Percentiles rank a stretch among this genome's conserved stretches.
These are phyloP conservation scores for Entomobrya multifasciata DNA, from an alignment of 2,888 invertebrate species.

Conservation along the genomic window DNA sequence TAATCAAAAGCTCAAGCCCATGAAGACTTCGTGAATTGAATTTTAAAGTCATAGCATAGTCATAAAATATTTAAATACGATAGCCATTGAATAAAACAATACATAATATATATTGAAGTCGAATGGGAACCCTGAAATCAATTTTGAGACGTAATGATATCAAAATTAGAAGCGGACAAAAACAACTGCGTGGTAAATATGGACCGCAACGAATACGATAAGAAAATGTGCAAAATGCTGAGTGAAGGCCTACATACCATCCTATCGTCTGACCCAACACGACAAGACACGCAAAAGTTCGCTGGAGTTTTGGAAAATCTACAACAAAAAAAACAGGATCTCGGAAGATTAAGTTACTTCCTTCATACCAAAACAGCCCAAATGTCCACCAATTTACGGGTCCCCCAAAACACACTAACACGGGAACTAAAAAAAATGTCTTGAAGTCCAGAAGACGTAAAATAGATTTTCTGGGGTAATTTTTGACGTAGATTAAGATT, in stretches of 20 bases:
- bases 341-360: background rate
- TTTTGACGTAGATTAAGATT: no score
- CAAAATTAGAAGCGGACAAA: conserved; percentile 10
- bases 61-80: no score
- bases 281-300: background rate
- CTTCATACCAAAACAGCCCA: background rate
- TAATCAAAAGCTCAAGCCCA: no score
- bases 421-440: no score
- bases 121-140: background rate
- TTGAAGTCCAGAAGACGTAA: no score
- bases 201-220: background rate
- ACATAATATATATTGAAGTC: no score
- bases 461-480: no score
- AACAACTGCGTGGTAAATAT: background rate
- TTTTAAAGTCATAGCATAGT: no score
- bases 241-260: background rate
- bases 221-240: background rate
- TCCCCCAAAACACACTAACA: conserved; percentile 25
- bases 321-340: background rate
- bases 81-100: no score
- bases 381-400: conserved; percentile 12
- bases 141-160: background rate
- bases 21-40: no score
- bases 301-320: background rate
- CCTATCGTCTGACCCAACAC: background rate